These are phyloP conservation scores for Catharus ustulatus DNA, from an alignment of 2,797 vertebrate genomes.

Conservation along the genomic window DNA sequence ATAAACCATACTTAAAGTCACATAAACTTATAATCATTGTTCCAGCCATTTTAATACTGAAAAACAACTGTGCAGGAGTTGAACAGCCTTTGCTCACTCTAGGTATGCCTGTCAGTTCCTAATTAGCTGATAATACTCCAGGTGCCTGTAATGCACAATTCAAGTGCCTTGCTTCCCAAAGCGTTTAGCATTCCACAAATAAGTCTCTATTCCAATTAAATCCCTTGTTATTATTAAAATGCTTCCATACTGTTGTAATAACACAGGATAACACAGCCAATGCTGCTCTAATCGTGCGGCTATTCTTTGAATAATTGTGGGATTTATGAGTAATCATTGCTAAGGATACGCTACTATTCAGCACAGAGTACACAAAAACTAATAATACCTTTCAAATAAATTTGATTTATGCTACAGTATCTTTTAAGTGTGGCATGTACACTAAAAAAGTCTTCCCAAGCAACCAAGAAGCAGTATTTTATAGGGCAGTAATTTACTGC, in stretches of 20 bases:
- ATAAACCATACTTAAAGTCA: constrained; percentile 18
- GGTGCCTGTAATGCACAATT: constrained; percentile 51
- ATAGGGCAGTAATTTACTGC: constrained; percentile 17
- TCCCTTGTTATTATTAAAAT: constrained; percentile 72
- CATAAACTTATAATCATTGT: neutral
- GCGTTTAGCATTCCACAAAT: constrained; percentile 69
- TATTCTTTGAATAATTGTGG: constrained; percentile 69
- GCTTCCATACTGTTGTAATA: constrained; percentile 65
- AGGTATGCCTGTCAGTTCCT: constrained; percentile 40
- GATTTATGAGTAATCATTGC: constrained; percentile 67
- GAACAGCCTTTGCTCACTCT: constrained; percentile 37
- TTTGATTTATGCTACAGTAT: constrained; percentile 50
- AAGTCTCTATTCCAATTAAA: constrained; percentile 72
- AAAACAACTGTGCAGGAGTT: constrained; percentile 33
- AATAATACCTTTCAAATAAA: constrained; percentile 71
- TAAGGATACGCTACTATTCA: constrained; percentile 40
- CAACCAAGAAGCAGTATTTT: neutral
- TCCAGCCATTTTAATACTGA: constrained; percentile 52
- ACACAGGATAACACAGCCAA: constrained; percentile 63
- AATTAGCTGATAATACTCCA: constrained; percentile 68
- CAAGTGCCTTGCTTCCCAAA: constrained; percentile 57
- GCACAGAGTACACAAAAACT: constrained; percentile 48
- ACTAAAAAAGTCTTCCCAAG: constrained; percentile 23
- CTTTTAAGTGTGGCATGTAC: constrained; percentile 26
- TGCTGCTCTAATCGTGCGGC: constrained; percentile 60